phyloP scores from a whole-genome alignment of 2,113 vertebrate species.

The Leucosticte australis region DNA sequence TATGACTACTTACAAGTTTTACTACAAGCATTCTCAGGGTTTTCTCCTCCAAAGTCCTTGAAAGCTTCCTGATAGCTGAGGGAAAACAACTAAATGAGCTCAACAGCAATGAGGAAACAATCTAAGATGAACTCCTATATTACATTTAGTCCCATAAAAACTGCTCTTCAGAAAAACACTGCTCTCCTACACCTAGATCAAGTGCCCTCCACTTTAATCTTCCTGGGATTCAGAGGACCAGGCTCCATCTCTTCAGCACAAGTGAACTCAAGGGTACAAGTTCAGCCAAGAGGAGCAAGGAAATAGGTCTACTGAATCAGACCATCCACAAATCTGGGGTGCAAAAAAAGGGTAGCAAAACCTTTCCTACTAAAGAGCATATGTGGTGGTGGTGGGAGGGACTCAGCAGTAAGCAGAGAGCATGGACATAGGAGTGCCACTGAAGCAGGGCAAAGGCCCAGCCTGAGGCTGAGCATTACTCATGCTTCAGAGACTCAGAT shows the following conservation, averaged over 20 bases:
- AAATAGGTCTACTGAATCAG: neutral
- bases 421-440: fast-evolving
- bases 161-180: neutral
- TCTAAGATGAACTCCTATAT: neutral
- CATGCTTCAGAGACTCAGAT: neutral
- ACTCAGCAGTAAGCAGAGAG: neutral
- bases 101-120: neutral
- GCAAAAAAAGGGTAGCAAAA: neutral
- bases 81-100: neutral
- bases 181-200: neutral
- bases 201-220: neutral
- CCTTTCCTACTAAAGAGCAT: neutral
- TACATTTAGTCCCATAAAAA: neutral
- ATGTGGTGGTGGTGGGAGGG: neutral
- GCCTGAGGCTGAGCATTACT: neutral
- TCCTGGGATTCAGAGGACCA: neutral
- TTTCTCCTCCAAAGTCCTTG: neutral
- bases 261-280: neutral
- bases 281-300: neutral
- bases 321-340: neutral
- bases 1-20: neutral
- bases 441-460: neutral
- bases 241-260: neutral
- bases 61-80: neutral
- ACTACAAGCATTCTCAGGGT: neutral